Percentiles rank a stretch among this genome's conserved stretches.
Evolutionary conservation across 2,113 vertebrate species (phyloP).

Genomic region (Ictalurus punctatus): DNA sequence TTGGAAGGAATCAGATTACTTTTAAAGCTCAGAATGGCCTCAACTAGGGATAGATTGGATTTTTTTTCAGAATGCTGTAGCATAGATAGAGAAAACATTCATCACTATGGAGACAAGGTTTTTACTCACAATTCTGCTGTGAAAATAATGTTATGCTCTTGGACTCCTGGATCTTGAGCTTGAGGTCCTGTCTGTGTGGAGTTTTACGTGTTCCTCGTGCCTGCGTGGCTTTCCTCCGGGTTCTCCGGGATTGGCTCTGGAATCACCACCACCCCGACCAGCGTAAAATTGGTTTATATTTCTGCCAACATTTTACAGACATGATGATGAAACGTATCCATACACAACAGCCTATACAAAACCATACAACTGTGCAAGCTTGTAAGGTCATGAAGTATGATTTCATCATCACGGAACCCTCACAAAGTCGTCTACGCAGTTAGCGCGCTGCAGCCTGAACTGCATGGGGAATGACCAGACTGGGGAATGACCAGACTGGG

Average conservation of each 20-base stretch:
- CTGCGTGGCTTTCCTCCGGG: not conserved
- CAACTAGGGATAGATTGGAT: constrained; percentile 16
- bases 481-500: too few relatives aligned
- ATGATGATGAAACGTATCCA: not conserved
- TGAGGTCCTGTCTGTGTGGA: not conserved
- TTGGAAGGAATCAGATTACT: constrained; percentile 29
- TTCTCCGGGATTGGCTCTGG: not conserved
- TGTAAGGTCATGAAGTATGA: not conserved
- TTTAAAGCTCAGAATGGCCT: constrained; percentile 25
- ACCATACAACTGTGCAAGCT: not conserved
- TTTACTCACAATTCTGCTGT: not conserved
- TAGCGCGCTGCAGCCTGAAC: not conserved
- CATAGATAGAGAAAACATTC: not conserved
- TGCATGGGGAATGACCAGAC: too few relatives aligned
- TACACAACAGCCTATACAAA: not conserved
- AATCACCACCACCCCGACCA: not conserved
- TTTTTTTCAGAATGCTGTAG: not conserved
- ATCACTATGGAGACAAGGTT: not conserved
- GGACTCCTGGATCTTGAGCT: not conserved
- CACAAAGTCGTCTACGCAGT: not conserved
- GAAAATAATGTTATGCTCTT: not conserved
- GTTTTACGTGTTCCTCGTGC: not conserved
- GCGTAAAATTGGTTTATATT: not conserved
- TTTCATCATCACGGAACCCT: not conserved
- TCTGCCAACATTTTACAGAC: not conserved